A percentile compares a stretch with the other conserved stretches of the same genome.
phyloP scores from a whole-genome alignment of 2,888 invertebrate genomes.

The Deilephila porcellus region DNA sequence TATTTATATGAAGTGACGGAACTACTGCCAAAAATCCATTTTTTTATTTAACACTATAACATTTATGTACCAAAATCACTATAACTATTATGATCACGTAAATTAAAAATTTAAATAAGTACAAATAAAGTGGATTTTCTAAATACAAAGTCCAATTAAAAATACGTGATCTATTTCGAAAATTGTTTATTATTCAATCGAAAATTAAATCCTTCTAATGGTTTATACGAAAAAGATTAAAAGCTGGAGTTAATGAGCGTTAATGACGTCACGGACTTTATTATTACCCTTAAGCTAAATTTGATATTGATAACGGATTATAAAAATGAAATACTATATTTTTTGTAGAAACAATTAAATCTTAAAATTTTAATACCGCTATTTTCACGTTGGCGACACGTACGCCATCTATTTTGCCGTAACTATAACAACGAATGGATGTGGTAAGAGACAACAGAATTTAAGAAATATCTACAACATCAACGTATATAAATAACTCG shows the following conservation, averaged over 20 bases:
- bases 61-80: too few relatives aligned
- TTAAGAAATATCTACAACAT: conserved; percentile 40
- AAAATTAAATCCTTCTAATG: neutral
- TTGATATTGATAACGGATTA: too few relatives aligned
- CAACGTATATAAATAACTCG: conserved; percentile 33
- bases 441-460: neutral
- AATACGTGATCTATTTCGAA: neutral
- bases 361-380: too few relatives aligned
- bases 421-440: neutral
- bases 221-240: neutral
- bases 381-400: neutral
- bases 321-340: too few relatives aligned
- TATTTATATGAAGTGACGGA: neutral
- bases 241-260: neutral
- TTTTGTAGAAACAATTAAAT: too few relatives aligned
- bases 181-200: neutral
- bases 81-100: too few relatives aligned
- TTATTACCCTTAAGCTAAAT: neutral
- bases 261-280: neutral
- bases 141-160: neutral
- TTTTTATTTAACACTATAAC: too few relatives aligned
- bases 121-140: too few relatives aligned
- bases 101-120: too few relatives aligned
- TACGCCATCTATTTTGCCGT: neutral
- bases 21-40: too few relatives aligned